Evolutionary conservation across 1,140 invertebrate genomes (phyloP).

Genomic region (Temnothorax longispinosus): DNA sequence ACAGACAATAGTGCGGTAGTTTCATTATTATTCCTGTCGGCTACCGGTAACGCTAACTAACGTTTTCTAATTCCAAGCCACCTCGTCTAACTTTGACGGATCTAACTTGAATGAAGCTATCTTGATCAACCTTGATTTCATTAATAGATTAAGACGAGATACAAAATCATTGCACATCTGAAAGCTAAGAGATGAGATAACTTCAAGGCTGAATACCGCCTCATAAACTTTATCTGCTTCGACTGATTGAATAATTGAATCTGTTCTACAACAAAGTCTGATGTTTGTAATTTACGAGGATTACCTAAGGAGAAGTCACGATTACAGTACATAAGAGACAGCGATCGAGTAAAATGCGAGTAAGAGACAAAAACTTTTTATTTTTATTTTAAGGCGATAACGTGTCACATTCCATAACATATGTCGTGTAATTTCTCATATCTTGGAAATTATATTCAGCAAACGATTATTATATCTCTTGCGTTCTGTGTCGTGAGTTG

Average conservation of each 20-base stretch:
- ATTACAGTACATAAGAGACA: not conserved
- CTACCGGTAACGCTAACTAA: not conserved
- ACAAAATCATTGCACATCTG: conserved; percentile 16
- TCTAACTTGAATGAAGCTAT: not conserved
- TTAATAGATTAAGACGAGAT: conserved; percentile 42
- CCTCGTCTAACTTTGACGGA: conserved; percentile 39
- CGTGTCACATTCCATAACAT: not conserved
- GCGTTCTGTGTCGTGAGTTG: not conserved
- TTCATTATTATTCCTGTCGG: not conserved
- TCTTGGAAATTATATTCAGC: conserved; percentile 9
- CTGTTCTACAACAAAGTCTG: not conserved
- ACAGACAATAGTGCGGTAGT: not conserved
- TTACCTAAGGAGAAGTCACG: not conserved
- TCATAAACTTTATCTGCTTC: conserved; percentile 13
- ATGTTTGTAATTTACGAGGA: not conserved
- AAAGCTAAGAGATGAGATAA: conserved; percentile 11
- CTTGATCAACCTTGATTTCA: conserved; percentile 36
- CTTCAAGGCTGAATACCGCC: conserved; percentile 19
- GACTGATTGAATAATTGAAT: conserved; percentile 17
- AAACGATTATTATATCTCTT: not conserved
- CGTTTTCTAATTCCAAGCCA: conserved; percentile 5
- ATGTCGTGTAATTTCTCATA: not conserved
- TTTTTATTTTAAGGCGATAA: not conserved
- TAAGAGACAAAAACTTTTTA: not conserved
- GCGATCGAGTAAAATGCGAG: not conserved